Evolutionary conservation across 1,140 invertebrate genomes (phyloP).

Genomic region (Delia radicum): DNA sequence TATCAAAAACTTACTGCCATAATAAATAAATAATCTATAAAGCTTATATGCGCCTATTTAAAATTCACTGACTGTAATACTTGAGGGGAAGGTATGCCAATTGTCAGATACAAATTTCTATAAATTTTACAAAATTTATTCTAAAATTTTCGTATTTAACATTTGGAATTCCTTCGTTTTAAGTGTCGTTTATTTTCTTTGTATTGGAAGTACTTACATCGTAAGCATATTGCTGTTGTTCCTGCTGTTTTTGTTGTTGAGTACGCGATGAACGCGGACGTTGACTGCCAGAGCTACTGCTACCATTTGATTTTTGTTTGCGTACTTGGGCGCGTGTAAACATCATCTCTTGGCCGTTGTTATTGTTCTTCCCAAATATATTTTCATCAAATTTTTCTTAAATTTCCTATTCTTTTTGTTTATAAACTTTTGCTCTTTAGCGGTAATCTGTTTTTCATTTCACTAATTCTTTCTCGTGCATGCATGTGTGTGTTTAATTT

Average conservation of each 20-base stretch:
- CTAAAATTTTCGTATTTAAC: no score
- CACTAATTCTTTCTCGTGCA: neutral
- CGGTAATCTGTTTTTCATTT: neutral
- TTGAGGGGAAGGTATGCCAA: neutral
- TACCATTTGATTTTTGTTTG: conserved; percentile 46
- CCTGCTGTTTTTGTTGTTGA: conserved; percentile 11
- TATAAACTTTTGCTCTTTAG: neutral
- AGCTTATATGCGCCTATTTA: no score
- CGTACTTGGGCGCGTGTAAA: conserved; percentile 53
- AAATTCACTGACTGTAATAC: no score
- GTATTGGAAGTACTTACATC: conserved; percentile 26
- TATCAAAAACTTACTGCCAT: no score
- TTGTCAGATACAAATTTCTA: no score
- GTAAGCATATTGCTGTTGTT: conserved; percentile 26
- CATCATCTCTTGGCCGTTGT: conserved; percentile 44
- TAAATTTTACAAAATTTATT: neutral
- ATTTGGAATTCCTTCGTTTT: neutral
- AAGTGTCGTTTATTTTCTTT: neutral
- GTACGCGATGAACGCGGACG: neutral
- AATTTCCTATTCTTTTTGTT: neutral
- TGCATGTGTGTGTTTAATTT: neutral
- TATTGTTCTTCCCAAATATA: neutral
- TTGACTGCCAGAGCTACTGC: conserved; percentile 4
- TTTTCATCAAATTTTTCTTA: neutral
- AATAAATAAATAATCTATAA: no score